Evolutionary conservation across 2,888 invertebrate species (phyloP).

Genomic region (Sarcophaga carnaria): DNA sequence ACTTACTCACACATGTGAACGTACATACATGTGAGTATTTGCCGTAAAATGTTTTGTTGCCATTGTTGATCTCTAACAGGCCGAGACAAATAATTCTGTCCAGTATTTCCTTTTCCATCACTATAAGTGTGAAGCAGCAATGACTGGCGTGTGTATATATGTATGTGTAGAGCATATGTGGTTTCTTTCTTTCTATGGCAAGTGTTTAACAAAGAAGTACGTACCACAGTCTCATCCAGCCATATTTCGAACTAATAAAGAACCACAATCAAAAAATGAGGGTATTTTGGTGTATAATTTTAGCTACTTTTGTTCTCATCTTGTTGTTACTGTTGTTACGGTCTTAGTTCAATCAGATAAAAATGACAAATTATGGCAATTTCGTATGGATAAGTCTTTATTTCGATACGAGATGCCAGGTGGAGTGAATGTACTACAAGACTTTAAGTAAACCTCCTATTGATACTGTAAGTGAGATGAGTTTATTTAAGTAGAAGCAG

Average conservation of each 20-base stretch:
- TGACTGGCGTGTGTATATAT: neutral
- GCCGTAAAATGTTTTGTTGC: slow-evolving; percentile 49
- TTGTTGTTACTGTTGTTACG: slow-evolving; percentile 25
- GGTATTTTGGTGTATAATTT: slow-evolving; percentile 11
- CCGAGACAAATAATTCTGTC: slow-evolving; percentile 65
- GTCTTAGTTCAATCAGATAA: slow-evolving; percentile 66
- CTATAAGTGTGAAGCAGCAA: slow-evolving; percentile 15
- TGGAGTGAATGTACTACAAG: slow-evolving; percentile 13
- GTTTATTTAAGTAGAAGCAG: too few relatives aligned
- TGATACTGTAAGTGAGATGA: neutral
- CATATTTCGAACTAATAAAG: slow-evolving; percentile 21
- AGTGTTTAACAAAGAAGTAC: slow-evolving; percentile 42
- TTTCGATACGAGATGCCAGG: slow-evolving; percentile 51
- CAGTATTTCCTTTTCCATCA: neutral
- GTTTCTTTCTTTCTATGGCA: slow-evolving; percentile 35
- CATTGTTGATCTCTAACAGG: slow-evolving; percentile 65
- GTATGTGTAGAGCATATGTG: slow-evolving; percentile 15
- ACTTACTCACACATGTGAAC: too few relatives aligned
- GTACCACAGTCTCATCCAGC: neutral
- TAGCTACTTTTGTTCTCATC: neutral
- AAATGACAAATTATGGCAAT: slow-evolving; percentile 66
- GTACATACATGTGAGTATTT: neutral
- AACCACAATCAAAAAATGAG: slow-evolving; percentile 26
- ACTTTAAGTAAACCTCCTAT: neutral
- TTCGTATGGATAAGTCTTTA: slow-evolving; percentile 18